Base-by-base conservation (phyloP, 2,888 invertebrate genomes). In the Heliconius charithonia region DNA sequence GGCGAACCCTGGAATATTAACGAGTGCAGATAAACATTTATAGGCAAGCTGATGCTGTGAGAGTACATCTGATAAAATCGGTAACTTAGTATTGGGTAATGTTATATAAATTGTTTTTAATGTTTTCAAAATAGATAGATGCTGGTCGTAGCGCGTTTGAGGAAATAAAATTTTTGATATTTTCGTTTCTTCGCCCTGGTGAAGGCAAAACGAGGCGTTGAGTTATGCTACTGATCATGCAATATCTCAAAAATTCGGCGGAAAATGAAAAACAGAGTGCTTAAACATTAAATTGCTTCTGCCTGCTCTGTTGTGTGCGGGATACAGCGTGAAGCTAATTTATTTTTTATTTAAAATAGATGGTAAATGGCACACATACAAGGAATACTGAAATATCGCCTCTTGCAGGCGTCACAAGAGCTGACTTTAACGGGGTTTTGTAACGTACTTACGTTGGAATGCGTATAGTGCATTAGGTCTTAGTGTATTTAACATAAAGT, bases 401-500 rank as follows among this genome's bases (percentile, higher is more conserved):
- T 90, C 91, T 92, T 91, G 90, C 92, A 92, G 92, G 86, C 91
- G 87, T 86, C 86, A 87, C 87, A 86, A 87, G 85, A 86, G 86
- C 86, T 85, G 85, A 86, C 87, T 85, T 84, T 84, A 83, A 86
- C 87, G 84, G 77, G 67, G 67, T 62, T 72, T 77, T 65, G 70
- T 76, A 71, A 76, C 74, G 51, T 59, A 59, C 41, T 70, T 77
- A 71, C 32, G 37, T 22, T 65, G 51, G 22, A 32, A 72, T 37
- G 51, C 45, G 45, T 66, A 41, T 29, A 29, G 59, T 67, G 72
- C 69, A 63, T 56, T 63, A 62, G 41, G 22, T 32, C 27, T 77
- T 76, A 75, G 16, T 73, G 7, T 71, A 29, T 65, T 51, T 10
- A 12, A 27, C 12, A 41, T 79, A 81, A 62, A 72, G 79, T 71